Conservation (phyloP, 2,888 invertebrate species). For the Himalopsyche japonica region DNA sequence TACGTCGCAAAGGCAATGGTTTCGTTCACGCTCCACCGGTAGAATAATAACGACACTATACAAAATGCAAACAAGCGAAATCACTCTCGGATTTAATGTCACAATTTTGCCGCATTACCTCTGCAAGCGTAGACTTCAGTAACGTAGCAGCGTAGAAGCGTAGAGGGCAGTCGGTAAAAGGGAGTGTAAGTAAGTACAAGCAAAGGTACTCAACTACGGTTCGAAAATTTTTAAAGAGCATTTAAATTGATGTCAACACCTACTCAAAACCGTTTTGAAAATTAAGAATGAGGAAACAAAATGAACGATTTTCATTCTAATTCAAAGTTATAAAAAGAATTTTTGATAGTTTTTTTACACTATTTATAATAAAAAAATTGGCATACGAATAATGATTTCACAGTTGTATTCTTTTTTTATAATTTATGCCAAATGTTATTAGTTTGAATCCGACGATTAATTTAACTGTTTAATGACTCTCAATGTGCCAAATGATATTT, state of each 20-base stretch:
- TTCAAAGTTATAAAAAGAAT: too few species aligned
- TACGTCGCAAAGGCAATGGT: not conserved
- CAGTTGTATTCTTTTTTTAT: too few species aligned
- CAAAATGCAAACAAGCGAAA: constrained; percentile 4
- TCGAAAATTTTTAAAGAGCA: not conserved
- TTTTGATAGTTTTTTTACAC: too few species aligned
- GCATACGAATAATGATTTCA: too few species aligned
- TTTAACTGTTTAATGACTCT: too few species aligned
- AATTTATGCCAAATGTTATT: too few species aligned
- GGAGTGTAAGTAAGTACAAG: not conserved
- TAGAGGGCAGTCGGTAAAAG: not conserved
- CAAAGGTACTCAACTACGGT: not conserved
- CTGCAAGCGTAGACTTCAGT: not conserved
- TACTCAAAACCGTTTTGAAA: not conserved
- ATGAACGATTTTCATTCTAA: too few species aligned
- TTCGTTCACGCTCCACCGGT: not conserved
- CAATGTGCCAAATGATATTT: too few species aligned
- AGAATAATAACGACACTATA: not conserved
- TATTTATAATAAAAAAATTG: too few species aligned
- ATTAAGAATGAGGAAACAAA: too few species aligned
- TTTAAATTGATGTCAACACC: not conserved
- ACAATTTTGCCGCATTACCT: constrained; percentile 1
- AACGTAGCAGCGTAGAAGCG: not conserved
- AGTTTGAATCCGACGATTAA: too few species aligned
- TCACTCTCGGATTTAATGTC: constrained; percentile 9